A percentile compares a stretch with the other conserved stretches of the same genome.
Conservation (phyloP, 2,797 vertebrate genomes). For the Margarornis squamiger region DNA sequence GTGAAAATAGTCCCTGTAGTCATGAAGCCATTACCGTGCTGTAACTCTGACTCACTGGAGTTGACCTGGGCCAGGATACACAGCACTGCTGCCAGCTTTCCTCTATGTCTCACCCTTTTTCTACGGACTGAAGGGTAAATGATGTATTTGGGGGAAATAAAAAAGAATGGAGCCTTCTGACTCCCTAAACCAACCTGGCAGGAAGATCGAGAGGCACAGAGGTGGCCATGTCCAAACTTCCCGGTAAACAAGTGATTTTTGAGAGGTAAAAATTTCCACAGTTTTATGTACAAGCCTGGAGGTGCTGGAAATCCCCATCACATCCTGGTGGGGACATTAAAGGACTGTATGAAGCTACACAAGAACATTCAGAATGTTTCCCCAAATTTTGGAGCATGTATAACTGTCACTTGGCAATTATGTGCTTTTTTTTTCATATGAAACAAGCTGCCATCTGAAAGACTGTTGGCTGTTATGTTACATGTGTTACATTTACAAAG, state of each 20-base stretch:
- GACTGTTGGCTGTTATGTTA: not conserved
- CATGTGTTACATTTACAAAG: not conserved
- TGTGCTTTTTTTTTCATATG: not conserved
- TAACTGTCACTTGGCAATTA: not conserved
- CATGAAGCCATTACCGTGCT: not conserved
- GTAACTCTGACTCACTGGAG: not conserved
- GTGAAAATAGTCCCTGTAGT: not conserved
- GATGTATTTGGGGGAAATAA: not conserved
- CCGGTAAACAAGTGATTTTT: slow-evolving; percentile 3
- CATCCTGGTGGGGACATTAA: slow-evolving; percentile 3
- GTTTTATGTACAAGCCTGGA: not conserved
- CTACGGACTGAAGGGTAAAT: not conserved
- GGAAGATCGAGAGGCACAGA: not conserved
- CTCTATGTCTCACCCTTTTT: not conserved
- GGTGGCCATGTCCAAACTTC: not conserved
- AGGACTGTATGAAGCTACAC: not conserved
- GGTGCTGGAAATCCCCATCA: slow-evolving; percentile 2
- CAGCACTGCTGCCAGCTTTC: slow-evolving; percentile 11
- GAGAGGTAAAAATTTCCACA: slow-evolving; percentile 34
- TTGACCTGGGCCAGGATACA: slow-evolving; percentile 9
- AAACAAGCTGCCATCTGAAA: not conserved
- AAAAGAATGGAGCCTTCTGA: slow-evolving; percentile 26
- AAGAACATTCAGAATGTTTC: slow-evolving; percentile 1
- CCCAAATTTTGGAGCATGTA: not conserved
- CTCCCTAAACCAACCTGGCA: slow-evolving; percentile 12